These are phyloP conservation scores for Meteorus colon DNA, from an alignment of 2,888 invertebrate genomes.

Conservation along the genomic window DNA sequence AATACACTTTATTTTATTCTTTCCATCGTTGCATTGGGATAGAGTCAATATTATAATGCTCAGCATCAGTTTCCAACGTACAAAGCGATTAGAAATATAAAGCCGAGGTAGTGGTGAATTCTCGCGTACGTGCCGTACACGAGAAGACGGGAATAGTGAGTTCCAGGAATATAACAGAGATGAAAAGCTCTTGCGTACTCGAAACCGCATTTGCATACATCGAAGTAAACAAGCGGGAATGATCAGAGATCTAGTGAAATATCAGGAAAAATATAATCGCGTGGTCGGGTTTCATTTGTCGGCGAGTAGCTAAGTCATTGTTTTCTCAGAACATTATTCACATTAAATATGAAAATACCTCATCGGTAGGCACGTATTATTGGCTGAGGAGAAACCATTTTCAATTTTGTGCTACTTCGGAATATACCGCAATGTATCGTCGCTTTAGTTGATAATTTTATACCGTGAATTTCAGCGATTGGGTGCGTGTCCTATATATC, in stretches of 20 bases:
- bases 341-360: background rate
- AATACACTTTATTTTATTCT: constrained; percentile 3
- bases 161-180: constrained; percentile 48
- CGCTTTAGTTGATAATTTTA: no score
- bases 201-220: background rate
- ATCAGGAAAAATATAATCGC: constrained; percentile 12
- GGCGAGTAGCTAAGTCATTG: constrained; percentile 43
- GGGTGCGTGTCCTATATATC: no score
- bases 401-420: background rate
- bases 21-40: background rate
- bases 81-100: constrained; percentile 24
- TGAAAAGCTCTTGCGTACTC: constrained; percentile 28
- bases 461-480: no score
- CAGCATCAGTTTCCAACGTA: constrained; percentile 3
- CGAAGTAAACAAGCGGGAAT: background rate
- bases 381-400: background rate
- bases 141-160: constrained; percentile 30
- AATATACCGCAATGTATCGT: no score
- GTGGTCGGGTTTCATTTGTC: constrained; percentile 26
- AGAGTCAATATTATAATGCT: constrained; percentile 20
- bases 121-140: constrained; percentile 28
- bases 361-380: background rate
- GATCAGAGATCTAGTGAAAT: background rate
- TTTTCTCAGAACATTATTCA: constrained; percentile 32
- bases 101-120: constrained; percentile 34